Evolutionary conservation across 2,113 vertebrate species (phyloP), one percentile per base, ranked within the genome.

Genomic region (Symphodus melops): DNA sequence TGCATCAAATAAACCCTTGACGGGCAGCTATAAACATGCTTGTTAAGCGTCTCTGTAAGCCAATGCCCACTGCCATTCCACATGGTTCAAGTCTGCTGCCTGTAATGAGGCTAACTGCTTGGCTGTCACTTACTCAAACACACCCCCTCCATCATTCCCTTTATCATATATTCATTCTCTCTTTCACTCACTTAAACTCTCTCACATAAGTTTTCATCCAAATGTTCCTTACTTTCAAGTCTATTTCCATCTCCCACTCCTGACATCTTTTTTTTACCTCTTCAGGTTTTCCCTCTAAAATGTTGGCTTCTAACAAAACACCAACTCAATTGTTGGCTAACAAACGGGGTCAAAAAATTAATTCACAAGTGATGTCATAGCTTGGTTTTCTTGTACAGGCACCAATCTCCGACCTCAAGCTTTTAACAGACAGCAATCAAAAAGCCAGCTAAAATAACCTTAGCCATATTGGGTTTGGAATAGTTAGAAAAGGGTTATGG

Each of bases 1-100:
- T 62, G 44, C 79, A 74, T 86, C 73, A 83, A 89, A 90, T 90
- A 84, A 91, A 91, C 75, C 48, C 63, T 65, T 88, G 85, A 86
- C 86, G 89, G 82, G 68, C 75, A 85, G 80, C 85, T 63, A 89
- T 88, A 91, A 89, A 90, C 67, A 77, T 70, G 52, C 64, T 75
- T 75, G 77, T 87, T 79, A 87, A 89, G 76, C 75, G 57, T 88
- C 82, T 84, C 49, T 58, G 21, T 46, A 51, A 2, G 63, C 66
- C 68, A 62, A 46, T 14, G 49, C 59, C 78, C 46, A 48, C 55
- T 73, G 36, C 51, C 41, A 66, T 78, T 70, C 65, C 44, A 48
- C 70, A 59, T 48, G 48, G 54, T 41, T 73, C 53, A 57, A 64
- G 61, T 39, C 54, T 63, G 74, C 64, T 41, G 72, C 51, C 39